A percentile compares a stretch with the other conserved stretches of the same genome.
These are phyloP conservation scores for Epinephelus lanceolatus DNA, from an alignment of 2,113 vertebrate genomes.

Conservation along the genomic window DNA sequence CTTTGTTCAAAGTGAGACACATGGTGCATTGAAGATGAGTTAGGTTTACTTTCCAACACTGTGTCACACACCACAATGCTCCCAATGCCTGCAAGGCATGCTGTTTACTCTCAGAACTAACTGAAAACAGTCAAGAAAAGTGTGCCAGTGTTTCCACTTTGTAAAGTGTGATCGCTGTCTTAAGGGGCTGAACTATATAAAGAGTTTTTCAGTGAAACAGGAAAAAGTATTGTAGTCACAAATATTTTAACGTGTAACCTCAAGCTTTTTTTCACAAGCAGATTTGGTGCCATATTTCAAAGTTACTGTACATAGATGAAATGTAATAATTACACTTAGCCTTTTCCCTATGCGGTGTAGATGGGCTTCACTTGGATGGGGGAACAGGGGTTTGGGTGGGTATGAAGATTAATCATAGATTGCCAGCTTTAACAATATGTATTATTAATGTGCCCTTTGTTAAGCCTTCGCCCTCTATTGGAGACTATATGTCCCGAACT, in stretches of 20 bases:
- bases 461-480: conserved; percentile 73
- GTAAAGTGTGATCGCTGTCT: conserved; percentile 47
- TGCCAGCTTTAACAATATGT: conserved; percentile 80
- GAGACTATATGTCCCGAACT: conserved; percentile 71
- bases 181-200: conserved; percentile 47
- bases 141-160: conserved; percentile 47
- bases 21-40: conserved; percentile 44
- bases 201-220: conserved; percentile 52
- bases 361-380: conserved; percentile 58
- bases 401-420: conserved; percentile 76
- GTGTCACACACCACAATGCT: conserved; percentile 61
- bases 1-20: conserved; percentile 48
- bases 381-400: conserved; percentile 50
- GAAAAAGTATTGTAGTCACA: conserved; percentile 63
- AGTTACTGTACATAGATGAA: conserved; percentile 83
- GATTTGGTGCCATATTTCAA: conserved; percentile 80
- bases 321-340: conserved; percentile 71
- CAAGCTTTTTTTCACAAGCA: conserved; percentile 72
- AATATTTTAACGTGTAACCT: conserved; percentile 74
- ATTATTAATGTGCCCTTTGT: conserved; percentile 80
- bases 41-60: conserved; percentile 61
- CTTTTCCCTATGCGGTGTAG: conserved; percentile 64
- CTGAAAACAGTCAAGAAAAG: conserved; percentile 47
- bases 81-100: conserved; percentile 47
- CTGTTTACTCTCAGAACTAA: conserved; percentile 60